Evolutionary conservation across 2,888 invertebrate genomes (phyloP), one percentile per base, ranked within the genome.

Genomic region (Chloromyia formosa): DNA sequence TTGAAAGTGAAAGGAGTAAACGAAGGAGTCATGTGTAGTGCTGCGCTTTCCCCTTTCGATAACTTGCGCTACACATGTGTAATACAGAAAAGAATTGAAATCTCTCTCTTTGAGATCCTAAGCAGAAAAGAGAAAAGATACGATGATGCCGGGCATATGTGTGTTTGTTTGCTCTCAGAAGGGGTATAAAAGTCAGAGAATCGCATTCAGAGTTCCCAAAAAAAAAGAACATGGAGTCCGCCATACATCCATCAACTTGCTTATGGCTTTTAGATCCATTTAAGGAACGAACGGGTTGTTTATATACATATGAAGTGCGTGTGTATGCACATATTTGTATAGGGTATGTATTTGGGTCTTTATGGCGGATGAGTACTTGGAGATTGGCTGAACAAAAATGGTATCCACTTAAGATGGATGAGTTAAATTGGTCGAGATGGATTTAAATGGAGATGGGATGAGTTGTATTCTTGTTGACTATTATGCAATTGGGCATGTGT

Each of bases 1-100:
- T 56, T 12, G 58, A 56, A 56, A 71, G 71, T 56, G 58, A 71
- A 71, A 71, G 71, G 71, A 69, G 68, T 68, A 64, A 56, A 16
- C 10, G 3, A 56, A 18, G 16, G 56, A 16, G 5, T 56, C 10
- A 20, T 10, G 7, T 22, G 23, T 22, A 45, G 62, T 49, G 14
- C n/a, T 66, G 22, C 22, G 45, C n/a, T 22, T 66, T 66, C 66
- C 45, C 45, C 66, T 66, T 49, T 66, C 49, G 45, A 14, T 20
- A 7, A 1, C 20, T 22, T 7, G 16, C 12, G 49, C 10, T 49
- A 3, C 12, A 12, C 2, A 49, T 35, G 27, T 2, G 7, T 2
- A 35, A 7, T 4, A 35, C 27, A 35, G 27, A 35, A 35, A 35
- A 35, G 27, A 4, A 35, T 35, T 35, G 2, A 35, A 4, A 7